Evolutionary conservation across 1,140 invertebrate species (phyloP), one percentile per base, ranked within the genome.

Genomic region (Onthophagus taurus): DNA sequence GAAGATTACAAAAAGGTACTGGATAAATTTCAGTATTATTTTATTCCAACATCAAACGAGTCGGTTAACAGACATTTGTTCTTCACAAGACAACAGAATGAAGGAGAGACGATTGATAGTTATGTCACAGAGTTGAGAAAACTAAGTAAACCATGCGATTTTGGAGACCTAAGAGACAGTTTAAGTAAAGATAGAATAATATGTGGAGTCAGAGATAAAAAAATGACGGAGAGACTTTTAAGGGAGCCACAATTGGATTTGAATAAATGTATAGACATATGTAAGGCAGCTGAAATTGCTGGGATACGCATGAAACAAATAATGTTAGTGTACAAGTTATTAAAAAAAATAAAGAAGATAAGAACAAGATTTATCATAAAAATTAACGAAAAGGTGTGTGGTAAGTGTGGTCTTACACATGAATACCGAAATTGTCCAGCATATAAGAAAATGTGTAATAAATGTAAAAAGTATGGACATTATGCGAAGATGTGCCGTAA

Each of bases 201-300:
- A 4, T 37, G 16, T 37, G 35, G 17, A 9, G 21, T 37, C 12
- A 16, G 17, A 20, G 35, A 37, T 37, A 1, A 21, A n/a, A 23
- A 37, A 37, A 4, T 37, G n/a, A 1, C n/a, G 2, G 20, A 2
- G n/a, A 37, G 3, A 37, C 21, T 37, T 12, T 18, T 37, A n/a
- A 18, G 35, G 12, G 35, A 37, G 18, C 3, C 8, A 6, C 17
- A 37, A 20, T 2, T 37, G 19, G 13, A 18, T 23, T 23, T 37
- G 12, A 23, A 12, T n/a, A 12, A 37, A 13, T 37, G 35, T 13
- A 20, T 37, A 18, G 21, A 37, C 18, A 37, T 37, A 23, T 37
- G 35, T 23, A 37, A 37, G 21, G 35, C 35, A 20, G 35, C 35
- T 37, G 35, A 37, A 17, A 19, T 37, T 12, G 17, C 35, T 11